phyloP scores from a whole-genome alignment of 2,888 invertebrate genomes.

The Marasmarcha lunaedactyla region DNA sequence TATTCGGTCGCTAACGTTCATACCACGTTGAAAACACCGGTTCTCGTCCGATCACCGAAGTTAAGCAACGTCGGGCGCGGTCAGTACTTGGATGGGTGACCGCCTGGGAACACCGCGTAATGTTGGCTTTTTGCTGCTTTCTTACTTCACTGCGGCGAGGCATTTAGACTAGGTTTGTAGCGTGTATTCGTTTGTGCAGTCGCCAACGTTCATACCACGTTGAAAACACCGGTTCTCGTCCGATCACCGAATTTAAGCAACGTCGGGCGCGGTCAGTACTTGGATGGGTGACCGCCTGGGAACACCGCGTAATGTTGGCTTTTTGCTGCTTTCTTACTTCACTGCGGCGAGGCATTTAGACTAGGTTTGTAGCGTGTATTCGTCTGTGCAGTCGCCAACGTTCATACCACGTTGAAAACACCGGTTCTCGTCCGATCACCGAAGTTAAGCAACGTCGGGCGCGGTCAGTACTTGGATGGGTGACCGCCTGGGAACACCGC shows the following conservation, averaged over 20 bases:
- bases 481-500: constrained; percentile 58
- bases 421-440: constrained; percentile 63
- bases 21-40: constrained; percentile 35
- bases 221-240: constrained; percentile 50
- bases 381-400: no score
- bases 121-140: constrained; percentile 39
- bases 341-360: no score
- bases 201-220: constrained; percentile 34
- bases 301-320: constrained; percentile 48
- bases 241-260: constrained; percentile 65
- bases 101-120: constrained; percentile 54
- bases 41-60: constrained; percentile 66
- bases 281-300: constrained; percentile 63
- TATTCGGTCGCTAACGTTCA: no score
- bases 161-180: no score
- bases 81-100: constrained; percentile 65
- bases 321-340: no score
- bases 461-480: constrained; percentile 63
- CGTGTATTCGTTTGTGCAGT: no score
- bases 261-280: constrained; percentile 62
- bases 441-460: constrained; percentile 63
- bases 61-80: constrained; percentile 61
- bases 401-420: constrained; percentile 34
- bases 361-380: no score
- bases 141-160: no score